phyloP scores from a whole-genome alignment of 2,888 invertebrate species.

The Hylaea fasciaria region DNA sequence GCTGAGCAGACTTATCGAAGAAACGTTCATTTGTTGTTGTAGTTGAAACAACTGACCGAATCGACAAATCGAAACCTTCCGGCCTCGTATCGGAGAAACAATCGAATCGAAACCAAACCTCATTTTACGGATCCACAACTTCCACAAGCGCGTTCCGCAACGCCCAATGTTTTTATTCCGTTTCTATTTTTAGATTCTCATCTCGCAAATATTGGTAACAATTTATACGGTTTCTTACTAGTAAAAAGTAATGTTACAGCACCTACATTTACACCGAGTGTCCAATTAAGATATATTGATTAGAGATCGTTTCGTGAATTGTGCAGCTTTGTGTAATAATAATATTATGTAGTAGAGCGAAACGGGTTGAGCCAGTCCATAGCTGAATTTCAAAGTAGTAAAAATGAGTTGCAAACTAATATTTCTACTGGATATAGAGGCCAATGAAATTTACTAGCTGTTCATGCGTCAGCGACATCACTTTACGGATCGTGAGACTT shows the following conservation, averaged over 20 bases:
- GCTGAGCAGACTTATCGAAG: too few relatives aligned
- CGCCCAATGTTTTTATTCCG: neutral
- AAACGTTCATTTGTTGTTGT: too few relatives aligned
- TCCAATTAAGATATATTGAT: too few relatives aligned
- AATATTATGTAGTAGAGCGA: too few relatives aligned
- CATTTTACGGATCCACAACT: conserved; percentile 1
- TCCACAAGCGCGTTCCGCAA: neutral
- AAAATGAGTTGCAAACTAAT: neutral
- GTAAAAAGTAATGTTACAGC: too few relatives aligned
- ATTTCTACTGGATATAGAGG: neutral
- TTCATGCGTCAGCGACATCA: neutral
- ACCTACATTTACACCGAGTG: too few relatives aligned
- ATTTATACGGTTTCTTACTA: too few relatives aligned
- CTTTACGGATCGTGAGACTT: neutral
- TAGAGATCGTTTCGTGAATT: too few relatives aligned
- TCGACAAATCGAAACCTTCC: neutral
- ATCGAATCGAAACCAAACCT: neutral
- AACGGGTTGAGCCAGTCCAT: too few relatives aligned
- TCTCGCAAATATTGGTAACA: neutral
- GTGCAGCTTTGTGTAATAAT: too few relatives aligned
- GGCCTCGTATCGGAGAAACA: conserved; percentile 1
- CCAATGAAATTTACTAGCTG: neutral
- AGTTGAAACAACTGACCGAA: too few relatives aligned
- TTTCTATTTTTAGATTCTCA: neutral
- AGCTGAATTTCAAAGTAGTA: too few relatives aligned